phyloP scores from a whole-genome alignment of 2,888 invertebrate genomes.

The Gnatocerus cornutus region DNA sequence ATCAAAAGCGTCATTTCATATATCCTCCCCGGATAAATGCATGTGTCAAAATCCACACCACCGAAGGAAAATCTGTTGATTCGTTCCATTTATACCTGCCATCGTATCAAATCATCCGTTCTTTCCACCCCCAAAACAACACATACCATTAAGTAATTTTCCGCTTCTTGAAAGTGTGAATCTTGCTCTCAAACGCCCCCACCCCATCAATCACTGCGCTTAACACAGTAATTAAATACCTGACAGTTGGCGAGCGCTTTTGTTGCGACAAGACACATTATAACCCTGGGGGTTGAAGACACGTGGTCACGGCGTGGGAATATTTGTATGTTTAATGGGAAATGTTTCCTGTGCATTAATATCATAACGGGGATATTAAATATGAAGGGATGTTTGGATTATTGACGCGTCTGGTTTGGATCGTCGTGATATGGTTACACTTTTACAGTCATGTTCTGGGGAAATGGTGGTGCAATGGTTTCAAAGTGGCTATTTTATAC shows the following conservation, averaged over 20 bases:
- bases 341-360: constrained; percentile 36
- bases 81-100: constrained; percentile 47
- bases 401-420: constrained; percentile 10
- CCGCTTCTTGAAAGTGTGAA: constrained; percentile 1
- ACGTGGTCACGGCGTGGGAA: constrained; percentile 28
- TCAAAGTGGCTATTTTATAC: neutral
- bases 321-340: constrained; percentile 39
- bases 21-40: constrained; percentile 39
- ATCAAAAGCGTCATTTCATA: constrained; percentile 29
- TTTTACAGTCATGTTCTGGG: neutral
- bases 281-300: constrained; percentile 13
- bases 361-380: constrained; percentile 28
- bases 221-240: constrained; percentile 36
- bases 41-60: constrained; percentile 36
- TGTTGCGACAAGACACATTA: constrained; percentile 13
- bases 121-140: constrained; percentile 16
- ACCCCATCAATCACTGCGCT: constrained; percentile 37
- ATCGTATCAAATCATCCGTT: constrained; percentile 13
- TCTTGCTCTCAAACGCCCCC: constrained; percentile 3
- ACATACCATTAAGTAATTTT: constrained; percentile 40
- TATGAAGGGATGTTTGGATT: constrained; percentile 42
- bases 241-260: constrained; percentile 26
- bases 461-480: neutral
- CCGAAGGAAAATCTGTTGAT: constrained; percentile 46
- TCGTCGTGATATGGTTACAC: neutral